Evolutionary conservation across 2,888 invertebrate genomes (phyloP), one percentile per base, ranked within the genome.

Genomic region (Phyllotreta striolata): DNA sequence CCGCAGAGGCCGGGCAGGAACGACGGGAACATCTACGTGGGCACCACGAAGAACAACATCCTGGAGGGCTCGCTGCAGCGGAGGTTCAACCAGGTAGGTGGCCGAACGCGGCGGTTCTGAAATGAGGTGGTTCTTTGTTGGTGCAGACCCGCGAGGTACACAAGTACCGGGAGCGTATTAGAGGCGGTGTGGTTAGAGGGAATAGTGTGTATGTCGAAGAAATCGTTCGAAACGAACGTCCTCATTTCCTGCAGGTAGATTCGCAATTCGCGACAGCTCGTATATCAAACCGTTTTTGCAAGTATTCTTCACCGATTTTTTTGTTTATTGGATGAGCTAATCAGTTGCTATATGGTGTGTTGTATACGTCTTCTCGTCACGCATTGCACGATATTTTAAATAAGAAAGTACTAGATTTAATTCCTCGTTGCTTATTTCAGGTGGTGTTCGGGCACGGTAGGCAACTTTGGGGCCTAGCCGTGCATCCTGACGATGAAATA

Each of bases 21-120:
- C 73, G 96, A 96, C 77, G 95, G 95, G 5, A 93, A 93, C 77
- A 89, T 96, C 70, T 96, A 93, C 78, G 92, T 96, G 0, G 96
- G 95, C 6, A 96, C 96, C 2, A 93, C 93, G 1, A 87, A 90
- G 68, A 95, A 95, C 77, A 92, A 93, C 74, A 91, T 96, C 49
- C 84, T 96, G 76, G 95, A 96, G 80, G 96, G 96, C 5, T 95
- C 95, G 0, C 81, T 96, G 58, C 95, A 95, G 78, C 86, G 95
- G 70, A 86, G 94, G 76, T 96, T 96, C 80, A 92, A 92, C 75
- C 90, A 91, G 82, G 87, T 89, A 75, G 6, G 10, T 44, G 44
- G 39, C n/a, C n/a, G n/a, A n/a, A n/a, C n/a, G n/a, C n/a, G n/a
- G n/a, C n/a, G 12, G 7, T 44, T 44, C 12, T 10, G n/a, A 38